Base-by-base conservation (phyloP, 2,888 invertebrate species). In the Acrobasis consociella region DNA sequence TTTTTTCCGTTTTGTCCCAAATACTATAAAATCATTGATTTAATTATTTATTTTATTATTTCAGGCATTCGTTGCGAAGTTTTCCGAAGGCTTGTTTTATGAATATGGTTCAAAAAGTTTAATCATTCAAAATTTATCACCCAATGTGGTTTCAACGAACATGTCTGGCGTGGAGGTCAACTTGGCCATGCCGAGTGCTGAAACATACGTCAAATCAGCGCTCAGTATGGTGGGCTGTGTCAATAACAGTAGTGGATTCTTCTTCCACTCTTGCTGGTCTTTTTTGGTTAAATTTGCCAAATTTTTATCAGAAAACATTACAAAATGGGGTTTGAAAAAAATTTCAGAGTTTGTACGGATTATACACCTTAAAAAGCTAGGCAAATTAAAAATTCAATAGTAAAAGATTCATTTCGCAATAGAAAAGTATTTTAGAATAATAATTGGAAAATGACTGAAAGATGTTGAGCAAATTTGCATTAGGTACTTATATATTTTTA, bases 81-180 rank as follows among this genome's bases (percentile, higher is more conserved):
- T 97, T 71, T 95, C 96, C 8, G 95, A 94, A 60, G 96, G 97
- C 73, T 86, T 97, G 38, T 94, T 94, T 9, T 94, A 95, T 62
- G 97, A 97, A 78, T 97, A 97, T 75, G 87, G 93, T 16, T 94
- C 94, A 49, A 89, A 94, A 51, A 97, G 97, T 1, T 95, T 97
- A 22, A 93, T 95, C 5, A 92, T 97, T 7, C 98, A 98, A 88
- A 95, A 96, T 78, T 93, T 98, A 0, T 88, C 96, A 64, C 98
- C 98, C 0, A 98, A 97, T 1, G 97, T 96, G 72, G 98, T 99
- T 0, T 97, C 97, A 22, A 97, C 98, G 0, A 98, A 98, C 78
- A 97, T 98, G 97, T 95, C 96, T 10, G 96, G 97, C 75, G 96
- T 98, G 64, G 93, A 94, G 13, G 93, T 93, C 46, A 93, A 95